A percentile compares a stretch with the other conserved stretches of the same genome.
Conservation (phyloP, 1,140 invertebrate species). For the Anthonomus grandis region DNA sequence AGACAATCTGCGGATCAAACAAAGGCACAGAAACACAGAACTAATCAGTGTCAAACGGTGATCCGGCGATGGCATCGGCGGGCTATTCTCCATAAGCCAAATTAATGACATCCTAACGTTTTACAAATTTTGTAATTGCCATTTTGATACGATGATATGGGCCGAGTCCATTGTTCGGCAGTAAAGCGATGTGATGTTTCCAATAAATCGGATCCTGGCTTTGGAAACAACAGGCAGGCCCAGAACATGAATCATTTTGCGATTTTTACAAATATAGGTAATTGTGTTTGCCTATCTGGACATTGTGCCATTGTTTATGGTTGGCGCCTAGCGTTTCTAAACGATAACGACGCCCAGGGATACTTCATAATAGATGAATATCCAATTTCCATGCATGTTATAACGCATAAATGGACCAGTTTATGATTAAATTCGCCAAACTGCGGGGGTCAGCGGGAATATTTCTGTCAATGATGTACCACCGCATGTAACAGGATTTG, state of each 20-base stretch:
- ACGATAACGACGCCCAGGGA: slow-evolving; percentile 24
- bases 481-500: not conserved
- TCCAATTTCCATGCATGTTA: slow-evolving; percentile 28
- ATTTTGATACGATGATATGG: slow-evolving; percentile 28
- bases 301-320: slow-evolving; percentile 21
- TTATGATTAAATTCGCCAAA: slow-evolving; percentile 27
- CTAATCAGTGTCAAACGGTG: slow-evolving; percentile 20
- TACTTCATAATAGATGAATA: slow-evolving; percentile 29
- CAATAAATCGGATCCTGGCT: slow-evolving; percentile 12
- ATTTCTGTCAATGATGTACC: no score
- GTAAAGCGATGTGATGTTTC: slow-evolving; percentile 9
- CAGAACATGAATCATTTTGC: slow-evolving; percentile 27
- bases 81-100: slow-evolving; percentile 18
- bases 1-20: not conserved
- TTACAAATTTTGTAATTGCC: slow-evolving; percentile 41
- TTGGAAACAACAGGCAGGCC: slow-evolving; percentile 6
- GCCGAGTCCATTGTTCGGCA: slow-evolving; percentile 18
- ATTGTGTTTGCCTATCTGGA: slow-evolving; percentile 26
- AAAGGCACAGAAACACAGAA: slow-evolving; percentile 9
- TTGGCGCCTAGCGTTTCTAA: slow-evolving; percentile 18
- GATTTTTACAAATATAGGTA: slow-evolving; percentile 38
- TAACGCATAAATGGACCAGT: slow-evolving; percentile 21
- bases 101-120: slow-evolving; percentile 36
- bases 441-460: not conserved
- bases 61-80: slow-evolving; percentile 11